Evolutionary conservation across 2,888 invertebrate genomes (phyloP), one percentile per base, ranked within the genome.

Genomic region (Tipula lateralis): DNA sequence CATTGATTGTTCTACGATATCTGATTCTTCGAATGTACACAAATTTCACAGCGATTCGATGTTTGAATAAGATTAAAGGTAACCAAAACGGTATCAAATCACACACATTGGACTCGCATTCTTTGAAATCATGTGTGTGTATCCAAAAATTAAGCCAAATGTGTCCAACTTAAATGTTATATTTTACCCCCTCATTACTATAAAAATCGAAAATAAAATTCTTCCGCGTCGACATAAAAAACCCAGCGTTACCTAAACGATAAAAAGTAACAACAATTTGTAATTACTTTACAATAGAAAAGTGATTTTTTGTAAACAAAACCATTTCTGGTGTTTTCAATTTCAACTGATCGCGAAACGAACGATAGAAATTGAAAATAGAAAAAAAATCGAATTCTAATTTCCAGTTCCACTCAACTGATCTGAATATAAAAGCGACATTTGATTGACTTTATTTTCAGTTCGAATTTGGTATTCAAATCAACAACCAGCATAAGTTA

Each of bases 241-340:
- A 66, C 66, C 66, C 24, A 66, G 66, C 24, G 24, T 66, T 66
- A 66, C 66, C 66, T 66, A 66, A 66, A 66, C 24, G 9, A 12
- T 12, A 44, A 16, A 44, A 44, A 44, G 3, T 44, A 44, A 50
- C 24, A 7, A 66, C 19, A 66, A 66, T 66, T 66, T 66, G 66
- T 66, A 66, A 66, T 66, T 66, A 66, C 66, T 66, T n/a, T 66
- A 66, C 66, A 66, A 66, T 66, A 66, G 66, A 66, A 66, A 66
- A 24, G 19, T 24, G 66, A 66, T 66, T 66, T 66, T 66, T 66
- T 66, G 66, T 66, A 66, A 66, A 66, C 24, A 66, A 19, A 66
- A 66, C 24, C 1, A 66, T 66, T 66, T 66, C 66, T 66, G 66
- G 66, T 66, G 66, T 66, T 66, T 66, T 66, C 66, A 66, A 66